phyloP scores from a whole-genome alignment of 2,888 invertebrate genomes.

The Microctonus hyperodae region DNA sequence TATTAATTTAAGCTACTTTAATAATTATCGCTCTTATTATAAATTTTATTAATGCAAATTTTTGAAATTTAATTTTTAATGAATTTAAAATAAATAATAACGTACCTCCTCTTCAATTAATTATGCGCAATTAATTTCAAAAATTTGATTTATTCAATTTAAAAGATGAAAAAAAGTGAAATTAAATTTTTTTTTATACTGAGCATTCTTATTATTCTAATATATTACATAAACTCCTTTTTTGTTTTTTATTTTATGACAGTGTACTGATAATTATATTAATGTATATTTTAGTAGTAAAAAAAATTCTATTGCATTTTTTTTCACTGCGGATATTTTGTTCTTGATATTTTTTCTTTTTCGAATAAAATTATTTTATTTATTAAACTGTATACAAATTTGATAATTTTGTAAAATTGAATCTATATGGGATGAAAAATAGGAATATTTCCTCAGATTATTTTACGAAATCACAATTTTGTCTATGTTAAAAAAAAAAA shows the following conservation, averaged over 20 bases:
- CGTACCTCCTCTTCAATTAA: too few species aligned
- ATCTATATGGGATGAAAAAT: slow-evolving; percentile 4
- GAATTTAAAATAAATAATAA: too few species aligned
- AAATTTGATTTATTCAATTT: background rate
- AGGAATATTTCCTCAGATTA: background rate
- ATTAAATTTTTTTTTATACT: background rate
- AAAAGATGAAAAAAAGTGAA: background rate
- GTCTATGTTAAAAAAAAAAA: too few species aligned
- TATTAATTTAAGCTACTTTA: too few species aligned
- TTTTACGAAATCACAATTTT: background rate
- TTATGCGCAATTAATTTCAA: too few species aligned
- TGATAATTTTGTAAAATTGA: background rate
- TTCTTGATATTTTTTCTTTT: background rate
- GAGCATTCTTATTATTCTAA: background rate
- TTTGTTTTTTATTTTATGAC: background rate
- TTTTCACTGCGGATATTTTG: slow-evolving; percentile 14
- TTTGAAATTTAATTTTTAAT: background rate
- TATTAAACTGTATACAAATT: slow-evolving; percentile 7
- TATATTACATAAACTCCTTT: background rate
- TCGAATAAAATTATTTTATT: background rate
- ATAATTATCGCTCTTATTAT: background rate
- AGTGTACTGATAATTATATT: background rate
- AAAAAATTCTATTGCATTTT: slow-evolving; percentile 7
- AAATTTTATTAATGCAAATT: background rate
- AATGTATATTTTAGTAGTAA: background rate